Base-by-base conservation (phyloP, 2,113 vertebrate genomes). In the Odobenus rosmarus region DNA sequence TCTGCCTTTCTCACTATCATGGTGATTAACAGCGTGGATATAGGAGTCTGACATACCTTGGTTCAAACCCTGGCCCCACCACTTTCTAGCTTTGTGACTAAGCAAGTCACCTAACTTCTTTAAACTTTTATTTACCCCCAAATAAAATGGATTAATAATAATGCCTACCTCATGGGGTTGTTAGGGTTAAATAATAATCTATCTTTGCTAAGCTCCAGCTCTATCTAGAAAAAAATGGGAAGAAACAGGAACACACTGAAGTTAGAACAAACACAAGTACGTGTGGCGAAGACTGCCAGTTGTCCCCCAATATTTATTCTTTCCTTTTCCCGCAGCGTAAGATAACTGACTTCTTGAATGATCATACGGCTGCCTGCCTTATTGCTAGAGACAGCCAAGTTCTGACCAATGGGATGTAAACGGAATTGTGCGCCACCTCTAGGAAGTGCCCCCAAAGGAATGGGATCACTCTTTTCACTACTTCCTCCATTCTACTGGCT, bases 131-230 rank as follows among this genome's bases (percentile, higher is more conserved):
- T 69, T 77, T 79, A 46, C 51, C 67, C 39, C 53, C 26, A 46
- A 77, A 76, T 26, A 72, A 36, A 88, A 72, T 59, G 67, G 49
- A 18, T 57, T 67, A 71, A 71, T 46, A 46, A 79, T 55, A 77
- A 87, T 39, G 51, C 39, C 80, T 91, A 93, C 28, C 18, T 77
- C n/a, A 71, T 4, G 81, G 15, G 39, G 31, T 81, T 81, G 33
- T 86, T 82, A 18, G n/a, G 59, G 76, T 83, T 82, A 77, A 90
- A 88, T 76, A 96, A 79, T 71, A 95, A 90, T 87, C 33, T 36
- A 67, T 69, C 21, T 87, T 81, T 90, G 42, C 42, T 77, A 87
- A 77, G 16, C 18, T 88, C n/a, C 51, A 39, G 28, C 42, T 93
- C 18, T 39, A 61, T 83, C 59, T 82, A 82, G 49, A 90, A 93